Percentiles rank a stretch among this genome's conserved stretches.
Conservation (phyloP, 64 coral and sea anemone genomes). For the Actinia tenebrosa region DNA sequence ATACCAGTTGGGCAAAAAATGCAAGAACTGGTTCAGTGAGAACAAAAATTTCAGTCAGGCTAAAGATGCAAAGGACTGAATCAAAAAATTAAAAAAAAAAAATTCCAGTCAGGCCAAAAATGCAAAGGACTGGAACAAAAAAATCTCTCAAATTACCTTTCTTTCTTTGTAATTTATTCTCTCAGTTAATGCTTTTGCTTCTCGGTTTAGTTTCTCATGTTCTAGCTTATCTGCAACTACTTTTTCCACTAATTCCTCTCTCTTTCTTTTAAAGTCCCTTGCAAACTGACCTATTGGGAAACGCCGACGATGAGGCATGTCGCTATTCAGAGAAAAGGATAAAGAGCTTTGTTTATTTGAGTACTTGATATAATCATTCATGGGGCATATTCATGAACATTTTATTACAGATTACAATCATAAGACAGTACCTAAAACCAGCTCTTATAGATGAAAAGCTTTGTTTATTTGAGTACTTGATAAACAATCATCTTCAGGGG, state of each 20-base stretch:
- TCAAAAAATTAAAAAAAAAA: neutral
- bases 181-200: conserved; percentile 6
- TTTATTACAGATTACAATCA: neutral
- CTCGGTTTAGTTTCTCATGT: neutral
- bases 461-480: conserved; percentile 11
- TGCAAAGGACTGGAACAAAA: neutral
- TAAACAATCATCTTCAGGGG: neutral
- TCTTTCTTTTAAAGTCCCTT: neutral
- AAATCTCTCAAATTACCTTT: neutral
- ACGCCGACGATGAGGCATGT: neutral
- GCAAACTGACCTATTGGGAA: conserved; percentile 7
- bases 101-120: neutral
- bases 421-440: neutral
- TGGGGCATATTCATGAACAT: neutral
- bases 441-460: conserved; percentile 8
- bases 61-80: neutral
- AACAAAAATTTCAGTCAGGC: neutral
- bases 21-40: conserved; percentile 6
- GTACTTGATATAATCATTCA: conserved; percentile 7
- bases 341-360: conserved; percentile 14
- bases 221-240: conserved; percentile 5
- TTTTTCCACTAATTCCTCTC: conserved; percentile 5
- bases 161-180: conserved; percentile 1
- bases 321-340: conserved; percentile 2
- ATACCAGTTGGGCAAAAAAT: conserved; percentile 11